phyloP scores from a whole-genome alignment of 2,797 vertebrate genomes.

The Sebastes taczanowskii region DNA sequence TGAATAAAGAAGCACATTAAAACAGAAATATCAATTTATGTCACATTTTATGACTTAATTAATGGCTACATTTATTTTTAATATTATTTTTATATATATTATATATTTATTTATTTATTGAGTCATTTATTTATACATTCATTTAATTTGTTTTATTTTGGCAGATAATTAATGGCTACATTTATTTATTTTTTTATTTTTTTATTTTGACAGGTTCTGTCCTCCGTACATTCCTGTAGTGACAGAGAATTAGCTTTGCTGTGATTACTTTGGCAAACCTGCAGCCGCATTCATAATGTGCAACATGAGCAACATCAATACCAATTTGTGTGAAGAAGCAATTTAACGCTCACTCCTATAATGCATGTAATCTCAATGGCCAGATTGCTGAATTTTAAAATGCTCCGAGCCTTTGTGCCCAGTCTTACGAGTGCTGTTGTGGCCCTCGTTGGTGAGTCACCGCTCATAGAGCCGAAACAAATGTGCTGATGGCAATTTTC shows the following conservation, averaged over 20 bases:
- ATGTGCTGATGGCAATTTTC: slow-evolving; percentile 29
- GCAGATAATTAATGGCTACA: too few species aligned
- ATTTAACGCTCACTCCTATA: slow-evolving; percentile 2
- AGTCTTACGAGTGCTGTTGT: neutral
- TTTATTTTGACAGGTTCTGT: too few species aligned
- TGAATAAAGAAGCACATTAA: too few species aligned
- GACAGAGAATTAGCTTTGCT: neutral
- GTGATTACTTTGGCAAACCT: slow-evolving; percentile 3
- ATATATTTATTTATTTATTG: too few species aligned
- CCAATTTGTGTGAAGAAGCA: slow-evolving; percentile 11
- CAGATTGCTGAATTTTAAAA: slow-evolving; percentile 18
- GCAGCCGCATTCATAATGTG: neutral
- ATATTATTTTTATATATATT: too few species aligned
- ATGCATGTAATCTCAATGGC: slow-evolving; percentile 25
- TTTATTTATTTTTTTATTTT: too few species aligned
- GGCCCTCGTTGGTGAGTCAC: neutral
- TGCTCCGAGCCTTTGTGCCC: neutral
- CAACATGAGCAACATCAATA: neutral
- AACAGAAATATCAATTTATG: too few species aligned
- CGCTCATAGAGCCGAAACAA: slow-evolving; percentile 9
- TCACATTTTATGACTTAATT: too few species aligned
- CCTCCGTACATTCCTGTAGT: too few species aligned
- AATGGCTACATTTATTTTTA: too few species aligned
- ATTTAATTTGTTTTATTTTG: too few species aligned
- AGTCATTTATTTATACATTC: too few species aligned